phyloP scores from a whole-genome alignment of 30 jellyfish, hydroid and myxozoan species.

The Aurelia sp. region DNA sequence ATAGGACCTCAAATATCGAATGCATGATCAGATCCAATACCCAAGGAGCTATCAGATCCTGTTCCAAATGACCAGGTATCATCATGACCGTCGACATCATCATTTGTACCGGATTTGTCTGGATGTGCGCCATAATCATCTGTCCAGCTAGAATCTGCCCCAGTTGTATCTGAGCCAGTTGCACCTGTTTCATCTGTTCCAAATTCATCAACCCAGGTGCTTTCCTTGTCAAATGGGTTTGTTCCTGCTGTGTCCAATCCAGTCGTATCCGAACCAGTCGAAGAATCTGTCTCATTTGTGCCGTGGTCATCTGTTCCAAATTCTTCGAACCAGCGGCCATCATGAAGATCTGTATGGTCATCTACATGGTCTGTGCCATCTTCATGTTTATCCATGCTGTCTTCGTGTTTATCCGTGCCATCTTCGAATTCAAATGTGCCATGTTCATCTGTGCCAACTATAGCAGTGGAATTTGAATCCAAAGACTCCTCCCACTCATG shows the following conservation, averaged over 20 bases:
- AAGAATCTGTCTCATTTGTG: neutral
- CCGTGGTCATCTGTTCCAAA: neutral
- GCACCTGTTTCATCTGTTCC: neutral
- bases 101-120: too few relatives aligned
- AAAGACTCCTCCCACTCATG: neutral
- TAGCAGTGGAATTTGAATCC: neutral
- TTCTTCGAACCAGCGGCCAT: neutral
- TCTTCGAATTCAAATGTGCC: conserved; percentile 2
- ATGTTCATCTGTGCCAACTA: neutral
- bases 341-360: neutral
- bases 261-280: neutral
- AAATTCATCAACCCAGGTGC: neutral
- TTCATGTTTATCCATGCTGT: neutral
- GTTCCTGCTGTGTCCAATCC: neutral
- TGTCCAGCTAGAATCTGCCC: too few relatives aligned
- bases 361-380: conserved; percentile 1
- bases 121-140: too few relatives aligned
- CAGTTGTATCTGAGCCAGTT: too few relatives aligned
- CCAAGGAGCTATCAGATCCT: too few relatives aligned
- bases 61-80: too few relatives aligned
- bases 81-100: too few relatives aligned
- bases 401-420: neutral
- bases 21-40: too few relatives aligned
- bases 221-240: too few relatives aligned
- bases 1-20: too few relatives aligned